Evolutionary conservation across 2,888 invertebrate genomes (phyloP).

Genomic region (Amphipyra berbera): DNA sequence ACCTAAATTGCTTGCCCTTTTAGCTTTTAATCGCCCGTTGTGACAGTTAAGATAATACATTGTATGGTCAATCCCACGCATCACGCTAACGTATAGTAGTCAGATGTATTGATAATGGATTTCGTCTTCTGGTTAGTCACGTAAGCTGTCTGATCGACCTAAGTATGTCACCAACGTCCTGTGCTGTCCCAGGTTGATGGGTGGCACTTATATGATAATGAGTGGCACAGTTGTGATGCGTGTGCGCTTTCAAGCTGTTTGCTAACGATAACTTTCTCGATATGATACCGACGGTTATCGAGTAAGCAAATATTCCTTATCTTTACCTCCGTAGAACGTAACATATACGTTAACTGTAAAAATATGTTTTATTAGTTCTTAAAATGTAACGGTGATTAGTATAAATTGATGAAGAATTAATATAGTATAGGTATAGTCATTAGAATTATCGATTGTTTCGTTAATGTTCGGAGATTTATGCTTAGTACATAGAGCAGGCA

Average conservation of each 20-base stretch:
- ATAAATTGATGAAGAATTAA: too few relatives aligned
- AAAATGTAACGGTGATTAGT: too few relatives aligned
- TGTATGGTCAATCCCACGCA: too few relatives aligned
- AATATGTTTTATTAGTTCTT: background rate
- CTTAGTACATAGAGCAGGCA: too few relatives aligned
- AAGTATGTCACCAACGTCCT: background rate
- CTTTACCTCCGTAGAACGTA: conserved; percentile 60
- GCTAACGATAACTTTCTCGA: conserved; percentile 84
- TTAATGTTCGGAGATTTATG: too few relatives aligned
- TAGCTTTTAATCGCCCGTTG: too few relatives aligned
- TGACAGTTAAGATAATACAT: too few relatives aligned
- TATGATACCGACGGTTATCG: conserved; percentile 73
- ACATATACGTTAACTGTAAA: conserved; percentile 13
- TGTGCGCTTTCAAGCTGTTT: conserved; percentile 73
- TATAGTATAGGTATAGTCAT: too few relatives aligned
- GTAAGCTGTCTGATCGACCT: conserved; percentile 15
- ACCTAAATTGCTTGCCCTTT: too few relatives aligned
- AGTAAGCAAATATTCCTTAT: conserved; percentile 71
- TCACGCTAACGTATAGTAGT: too few relatives aligned
- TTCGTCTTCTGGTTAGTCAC: background rate
- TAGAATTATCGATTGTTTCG: too few relatives aligned
- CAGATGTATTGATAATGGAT: too few relatives aligned
- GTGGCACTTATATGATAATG: conserved; percentile 57
- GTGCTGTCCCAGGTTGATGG: conserved; percentile 9
- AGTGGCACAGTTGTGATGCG: conserved; percentile 59